Evolutionary conservation across 2,888 invertebrate genomes (phyloP).

Genomic region (Apamea crenata): DNA sequence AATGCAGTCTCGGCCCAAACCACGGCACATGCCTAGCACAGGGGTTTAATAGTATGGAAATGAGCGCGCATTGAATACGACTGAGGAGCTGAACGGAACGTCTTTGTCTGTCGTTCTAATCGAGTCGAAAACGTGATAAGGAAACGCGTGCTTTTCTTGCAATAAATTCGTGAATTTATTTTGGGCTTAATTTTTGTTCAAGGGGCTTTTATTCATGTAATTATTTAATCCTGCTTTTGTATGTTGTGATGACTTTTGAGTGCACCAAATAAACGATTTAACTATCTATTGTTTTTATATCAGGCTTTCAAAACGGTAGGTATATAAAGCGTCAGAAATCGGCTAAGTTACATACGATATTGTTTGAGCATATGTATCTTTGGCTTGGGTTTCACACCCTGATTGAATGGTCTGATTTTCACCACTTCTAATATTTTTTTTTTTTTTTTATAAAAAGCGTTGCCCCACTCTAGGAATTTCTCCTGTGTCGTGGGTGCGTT

Average conservation of each 20-base stretch:
- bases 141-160: constrained; percentile 49
- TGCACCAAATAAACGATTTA: neutral
- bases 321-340: neutral
- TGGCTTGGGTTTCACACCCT: neutral
- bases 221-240: neutral
- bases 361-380: neutral
- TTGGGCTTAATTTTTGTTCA: neutral
- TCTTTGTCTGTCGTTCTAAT: constrained; percentile 82
- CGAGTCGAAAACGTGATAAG: constrained; percentile 80
- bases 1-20: constrained; percentile 42
- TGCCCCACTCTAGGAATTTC: too few species aligned
- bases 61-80: constrained; percentile 74
- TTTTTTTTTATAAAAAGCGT: too few species aligned
- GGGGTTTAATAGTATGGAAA: constrained; percentile 77
- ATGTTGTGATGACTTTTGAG: neutral
- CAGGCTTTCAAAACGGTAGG: neutral
- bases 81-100: constrained; percentile 63
- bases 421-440: too few species aligned
- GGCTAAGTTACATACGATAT: neutral
- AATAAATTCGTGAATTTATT: constrained; percentile 36
- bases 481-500: too few species aligned
- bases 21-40: constrained; percentile 35
- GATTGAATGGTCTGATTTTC: neutral
- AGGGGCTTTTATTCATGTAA: neutral
- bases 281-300: neutral